These are phyloP conservation scores for Corynorhinus townsendii DNA, from an alignment of 2,113 vertebrate species.

Conservation along the genomic window DNA sequence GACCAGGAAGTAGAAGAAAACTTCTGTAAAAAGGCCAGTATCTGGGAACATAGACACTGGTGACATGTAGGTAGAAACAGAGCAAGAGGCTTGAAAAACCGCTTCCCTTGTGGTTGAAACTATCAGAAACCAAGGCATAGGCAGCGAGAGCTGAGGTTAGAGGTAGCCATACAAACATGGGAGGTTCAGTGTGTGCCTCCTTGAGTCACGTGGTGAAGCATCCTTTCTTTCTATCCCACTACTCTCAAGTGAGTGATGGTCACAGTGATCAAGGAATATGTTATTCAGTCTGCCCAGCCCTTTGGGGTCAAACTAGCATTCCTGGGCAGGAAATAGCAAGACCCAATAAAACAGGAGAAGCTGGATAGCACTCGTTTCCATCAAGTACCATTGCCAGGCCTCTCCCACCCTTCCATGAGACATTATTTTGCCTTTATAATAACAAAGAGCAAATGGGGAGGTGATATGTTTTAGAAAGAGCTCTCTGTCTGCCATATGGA, in stretches of 20 bases:
- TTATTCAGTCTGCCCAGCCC: not conserved
- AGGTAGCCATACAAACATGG: too few species aligned
- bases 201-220: not conserved
- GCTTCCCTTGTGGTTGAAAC: not conserved
- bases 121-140: not conserved
- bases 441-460: not conserved
- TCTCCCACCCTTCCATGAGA: not conserved
- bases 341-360: not conserved
- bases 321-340: not conserved
- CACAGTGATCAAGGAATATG: not conserved
- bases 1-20: not conserved
- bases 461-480: not conserved
- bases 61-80: not conserved
- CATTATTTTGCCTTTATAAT: not conserved
- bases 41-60: not conserved
- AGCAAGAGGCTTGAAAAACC: not conserved
- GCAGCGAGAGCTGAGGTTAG: not conserved
- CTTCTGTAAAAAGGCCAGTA: not conserved
- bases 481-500: not conserved
- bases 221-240: not conserved
- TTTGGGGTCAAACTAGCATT: not conserved
- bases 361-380: not conserved
- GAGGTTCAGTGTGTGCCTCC: not conserved
- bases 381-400: not conserved
- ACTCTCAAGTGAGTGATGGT: not conserved